Conservation (phyloP, 1,140 invertebrate species). For the Aphidius ervi region DNA sequence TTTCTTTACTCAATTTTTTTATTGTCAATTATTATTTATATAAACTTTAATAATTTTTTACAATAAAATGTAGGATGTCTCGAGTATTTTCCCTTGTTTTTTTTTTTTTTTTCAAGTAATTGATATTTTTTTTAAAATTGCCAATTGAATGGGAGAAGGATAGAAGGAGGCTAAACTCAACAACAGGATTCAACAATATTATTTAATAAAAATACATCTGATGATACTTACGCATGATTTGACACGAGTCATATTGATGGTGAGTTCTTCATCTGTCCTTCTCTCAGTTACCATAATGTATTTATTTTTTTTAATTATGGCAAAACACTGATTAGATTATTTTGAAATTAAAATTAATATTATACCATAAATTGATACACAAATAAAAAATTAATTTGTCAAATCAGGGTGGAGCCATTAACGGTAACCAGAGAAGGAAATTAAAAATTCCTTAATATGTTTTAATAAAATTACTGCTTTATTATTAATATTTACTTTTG, state of each 20-base stretch:
- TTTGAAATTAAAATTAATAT: conserved; percentile 16
- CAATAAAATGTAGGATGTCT: conserved; percentile 9
- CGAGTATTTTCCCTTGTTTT: not conserved
- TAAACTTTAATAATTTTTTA: not conserved
- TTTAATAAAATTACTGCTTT: not conserved
- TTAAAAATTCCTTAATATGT: conserved; percentile 5
- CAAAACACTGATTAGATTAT: conserved; percentile 23
- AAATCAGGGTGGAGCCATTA: conserved; percentile 22
- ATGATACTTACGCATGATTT: conserved; percentile 33
- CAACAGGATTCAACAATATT: conserved; percentile 24
- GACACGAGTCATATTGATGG: conserved; percentile 37
- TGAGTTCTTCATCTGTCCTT: conserved; percentile 55
- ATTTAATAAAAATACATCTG: conserved; percentile 34
- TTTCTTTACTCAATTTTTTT: no score
- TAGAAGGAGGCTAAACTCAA: conserved; percentile 44
- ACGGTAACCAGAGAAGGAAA: conserved; percentile 29
- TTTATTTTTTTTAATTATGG: conserved; percentile 13
- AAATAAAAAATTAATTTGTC: conserved; percentile 15
- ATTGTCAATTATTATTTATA: no score
- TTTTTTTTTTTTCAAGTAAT: conserved; percentile 7
- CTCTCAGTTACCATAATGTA: conserved; percentile 41
- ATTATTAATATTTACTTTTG: not conserved
- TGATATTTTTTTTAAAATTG: conserved; percentile 1
- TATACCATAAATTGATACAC: conserved; percentile 2
- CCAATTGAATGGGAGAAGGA: conserved; percentile 46